Evolutionary conservation across 2,888 invertebrate genomes (phyloP), one percentile per base, ranked within the genome.

Genomic region (Drosophila maculinotata): DNA sequence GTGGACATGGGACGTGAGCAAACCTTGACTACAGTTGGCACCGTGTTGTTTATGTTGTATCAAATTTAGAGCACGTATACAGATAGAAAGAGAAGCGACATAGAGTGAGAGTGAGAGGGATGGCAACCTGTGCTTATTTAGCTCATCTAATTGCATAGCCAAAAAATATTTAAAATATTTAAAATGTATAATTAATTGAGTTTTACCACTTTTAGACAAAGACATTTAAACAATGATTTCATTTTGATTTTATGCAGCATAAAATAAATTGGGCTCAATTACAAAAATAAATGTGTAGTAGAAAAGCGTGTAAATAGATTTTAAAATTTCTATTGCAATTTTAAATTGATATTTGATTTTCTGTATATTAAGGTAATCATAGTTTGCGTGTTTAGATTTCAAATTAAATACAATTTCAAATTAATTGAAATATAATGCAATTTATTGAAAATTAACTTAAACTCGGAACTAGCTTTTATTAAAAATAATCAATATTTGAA

Each of bases 11-110:
- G 38, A 73, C 69, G 69, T 73, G 76, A 70, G 48, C 77, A 73
- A 76, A 76, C 64, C 76, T 73, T 76, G 67, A 67, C 62, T 73
- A 73, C 76, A 73, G 63, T 76, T 79, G 59, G 80, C 59, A 44
- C 42, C 59, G 53, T 63, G 69, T 79, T 79, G 73, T 79, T 82
- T 76, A 79, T 76, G 66, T 51, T 72, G 80, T 73, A 73, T 59
- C 58, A 60, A 76, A 72, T 69, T 69, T 71, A 58, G 75, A 71
- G n/a, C n/a, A n/a, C n/a, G n/a, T n/a, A 62, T 15, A 39, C 38
- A 44, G 4, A 6, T 1, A 23, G 15, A 14, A 1, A 9, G 7
- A 9, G 9, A 35, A 33, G 0, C 14, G 14, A 9, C n/a, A 17
- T 12, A 7, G 9, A 2, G 17, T 10, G 14, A 14, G 36, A 2